Percentiles rank a stretch among this genome's conserved stretches.
phyloP scores from a whole-genome alignment of 1,140 invertebrate genomes.

The Chrysopa pallens region DNA sequence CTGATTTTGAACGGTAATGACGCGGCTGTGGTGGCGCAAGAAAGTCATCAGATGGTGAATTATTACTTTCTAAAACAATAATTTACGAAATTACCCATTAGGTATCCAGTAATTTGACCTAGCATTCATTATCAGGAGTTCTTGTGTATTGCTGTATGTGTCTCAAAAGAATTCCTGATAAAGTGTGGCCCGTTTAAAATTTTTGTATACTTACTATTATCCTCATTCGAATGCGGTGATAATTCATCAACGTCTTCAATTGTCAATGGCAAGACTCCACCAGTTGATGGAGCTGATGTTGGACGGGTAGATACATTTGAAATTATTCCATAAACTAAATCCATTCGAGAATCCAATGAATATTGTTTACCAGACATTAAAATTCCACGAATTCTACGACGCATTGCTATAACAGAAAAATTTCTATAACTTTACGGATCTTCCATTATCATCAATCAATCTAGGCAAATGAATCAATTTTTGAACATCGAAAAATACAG shows the following conservation, averaged over 20 bases:
- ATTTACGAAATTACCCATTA: background rate
- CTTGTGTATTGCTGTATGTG: background rate
- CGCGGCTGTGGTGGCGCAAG: slow-evolving; percentile 12
- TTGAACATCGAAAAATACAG: too few relatives aligned
- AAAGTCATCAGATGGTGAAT: background rate
- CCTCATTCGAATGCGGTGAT: background rate
- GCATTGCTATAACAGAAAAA: slow-evolving; percentile 46
- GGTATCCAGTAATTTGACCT: background rate
- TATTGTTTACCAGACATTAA: slow-evolving; percentile 78
- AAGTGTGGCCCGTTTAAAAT: too few relatives aligned
- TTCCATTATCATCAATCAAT: too few relatives aligned
- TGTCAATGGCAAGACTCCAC: slow-evolving; percentile 27
- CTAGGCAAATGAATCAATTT: too few relatives aligned
- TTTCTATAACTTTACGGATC: too few relatives aligned
- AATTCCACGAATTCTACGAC: slow-evolving; percentile 67
- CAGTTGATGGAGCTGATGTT: slow-evolving; percentile 20
- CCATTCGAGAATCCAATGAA: slow-evolving; percentile 78
- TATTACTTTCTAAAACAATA: background rate
- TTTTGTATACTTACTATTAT: background rate
- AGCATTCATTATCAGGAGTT: background rate
- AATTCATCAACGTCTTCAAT: slow-evolving; percentile 25
- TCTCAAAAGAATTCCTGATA: background rate
- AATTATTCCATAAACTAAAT: slow-evolving; percentile 58
- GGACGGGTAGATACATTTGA: slow-evolving; percentile 15
- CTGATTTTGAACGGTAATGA: slow-evolving; percentile 24